Conservation (phyloP, 2,113 vertebrate genomes). For the Chaetodon auriga region DNA sequence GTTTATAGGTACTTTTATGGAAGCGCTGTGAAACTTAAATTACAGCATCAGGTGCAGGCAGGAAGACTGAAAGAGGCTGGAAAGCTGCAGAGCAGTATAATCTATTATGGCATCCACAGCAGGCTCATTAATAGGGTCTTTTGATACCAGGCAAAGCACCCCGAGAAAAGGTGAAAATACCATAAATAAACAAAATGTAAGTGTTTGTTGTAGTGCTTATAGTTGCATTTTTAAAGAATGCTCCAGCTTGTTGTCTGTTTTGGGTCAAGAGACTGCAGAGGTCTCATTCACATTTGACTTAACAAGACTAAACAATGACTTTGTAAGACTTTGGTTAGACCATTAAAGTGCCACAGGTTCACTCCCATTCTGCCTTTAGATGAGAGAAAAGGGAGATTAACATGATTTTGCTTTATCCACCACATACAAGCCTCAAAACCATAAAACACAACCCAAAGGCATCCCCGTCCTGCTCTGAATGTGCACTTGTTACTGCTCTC, state of each 20-base stretch:
- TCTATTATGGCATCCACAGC: neutral
- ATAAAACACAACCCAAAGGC: constrained; percentile 83
- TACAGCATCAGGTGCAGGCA: neutral
- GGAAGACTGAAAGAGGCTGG: neutral
- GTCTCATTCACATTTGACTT: constrained; percentile 70
- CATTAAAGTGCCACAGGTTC: constrained; percentile 77
- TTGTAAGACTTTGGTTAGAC: constrained; percentile 65
- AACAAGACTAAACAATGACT: constrained; percentile 69
- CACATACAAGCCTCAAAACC: constrained; percentile 78
- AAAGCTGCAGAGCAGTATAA: neutral
- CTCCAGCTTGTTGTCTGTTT: constrained; percentile 49
- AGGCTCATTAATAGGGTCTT: neutral
- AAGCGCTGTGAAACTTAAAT: neutral
- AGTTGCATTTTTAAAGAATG: constrained; percentile 55
- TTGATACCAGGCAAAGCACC: neutral
- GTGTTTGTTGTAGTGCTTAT: constrained; percentile 12
- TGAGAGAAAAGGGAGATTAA: constrained; percentile 80
- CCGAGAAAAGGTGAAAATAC: constrained; percentile 8
- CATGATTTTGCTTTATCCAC: constrained; percentile 82
- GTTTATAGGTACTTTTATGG: neutral
- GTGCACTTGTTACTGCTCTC: constrained; percentile 88
- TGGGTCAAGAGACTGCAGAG: constrained; percentile 54
- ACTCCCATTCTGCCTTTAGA: constrained; percentile 67
- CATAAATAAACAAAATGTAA: constrained; percentile 36
- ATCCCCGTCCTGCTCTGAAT: constrained; percentile 82